These are phyloP conservation scores for Neofelis nebulosa DNA, from an alignment of 2,113 vertebrate genomes.

Conservation along the genomic window DNA sequence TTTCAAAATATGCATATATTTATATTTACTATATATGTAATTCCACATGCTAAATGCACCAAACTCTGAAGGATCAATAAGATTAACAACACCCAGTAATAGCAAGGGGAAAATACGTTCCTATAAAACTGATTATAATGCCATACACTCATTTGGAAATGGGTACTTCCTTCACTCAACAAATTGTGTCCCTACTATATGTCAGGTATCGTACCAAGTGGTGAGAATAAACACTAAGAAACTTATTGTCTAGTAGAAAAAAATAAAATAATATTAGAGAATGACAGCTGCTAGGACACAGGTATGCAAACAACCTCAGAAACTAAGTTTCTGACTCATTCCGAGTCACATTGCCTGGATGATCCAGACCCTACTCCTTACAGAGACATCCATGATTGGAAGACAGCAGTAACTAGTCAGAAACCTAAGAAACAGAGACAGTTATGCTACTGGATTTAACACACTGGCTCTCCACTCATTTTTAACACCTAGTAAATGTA, in stretches of 20 bases:
- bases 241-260: not conserved
- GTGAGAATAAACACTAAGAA: constrained; percentile 34
- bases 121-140: not conserved
- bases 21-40: not conserved
- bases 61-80: not conserved
- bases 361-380: not conserved
- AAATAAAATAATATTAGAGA: not conserved
- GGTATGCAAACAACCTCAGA: not conserved
- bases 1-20: not conserved
- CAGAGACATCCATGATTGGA: not conserved
- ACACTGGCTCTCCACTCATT: not conserved
- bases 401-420: not conserved
- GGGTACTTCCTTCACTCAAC: not conserved
- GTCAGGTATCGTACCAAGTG: not conserved
- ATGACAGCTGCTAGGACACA: not conserved
- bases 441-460: not conserved
- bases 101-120: not conserved
- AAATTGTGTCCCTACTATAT: not conserved
- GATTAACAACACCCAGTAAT: not conserved
- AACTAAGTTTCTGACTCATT: not conserved
- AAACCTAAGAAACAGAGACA: not conserved
- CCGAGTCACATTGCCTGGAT: not conserved
- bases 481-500: constrained; percentile 10
- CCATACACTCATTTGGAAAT: not conserved
- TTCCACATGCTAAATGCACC: not conserved